Evolutionary conservation across 2,888 invertebrate genomes (phyloP).

Genomic region (Dicycla oo): DNA sequence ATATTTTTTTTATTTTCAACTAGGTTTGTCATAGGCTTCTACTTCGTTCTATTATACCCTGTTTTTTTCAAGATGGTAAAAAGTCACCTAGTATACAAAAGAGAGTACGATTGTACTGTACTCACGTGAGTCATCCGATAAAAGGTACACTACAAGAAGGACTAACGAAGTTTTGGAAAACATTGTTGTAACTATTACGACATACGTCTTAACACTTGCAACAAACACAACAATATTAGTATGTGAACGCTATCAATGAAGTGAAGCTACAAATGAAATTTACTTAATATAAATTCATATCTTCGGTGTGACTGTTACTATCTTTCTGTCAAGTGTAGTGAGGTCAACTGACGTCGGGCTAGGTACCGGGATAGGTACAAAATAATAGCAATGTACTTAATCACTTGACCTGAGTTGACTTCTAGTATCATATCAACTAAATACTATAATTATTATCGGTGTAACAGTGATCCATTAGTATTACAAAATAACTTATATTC

Average conservation of each 20-base stretch:
- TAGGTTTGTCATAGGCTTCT: too few relatives aligned
- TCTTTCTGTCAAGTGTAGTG: not conserved
- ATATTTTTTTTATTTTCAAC: too few relatives aligned
- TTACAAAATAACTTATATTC: too few relatives aligned
- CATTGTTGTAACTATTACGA: constrained; percentile 28
- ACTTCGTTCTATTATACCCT: too few relatives aligned
- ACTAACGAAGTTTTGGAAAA: constrained; percentile 33
- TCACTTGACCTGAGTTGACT: constrained; percentile 8
- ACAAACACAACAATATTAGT: not conserved
- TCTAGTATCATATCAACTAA: constrained; percentile 9
- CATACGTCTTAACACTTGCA: not conserved
- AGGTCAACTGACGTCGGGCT: not conserved
- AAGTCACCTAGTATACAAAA: too few relatives aligned
- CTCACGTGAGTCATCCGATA: constrained; percentile 43
- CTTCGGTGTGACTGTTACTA: not conserved
- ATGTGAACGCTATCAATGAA: not conserved
- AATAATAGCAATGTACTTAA: not conserved
- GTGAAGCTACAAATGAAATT: too few relatives aligned
- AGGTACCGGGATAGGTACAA: constrained; percentile 4
- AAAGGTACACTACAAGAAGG: constrained; percentile 28
- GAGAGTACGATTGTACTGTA: not conserved
- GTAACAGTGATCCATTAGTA: too few relatives aligned
- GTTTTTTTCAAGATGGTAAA: too few relatives aligned
- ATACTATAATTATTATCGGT: not conserved
- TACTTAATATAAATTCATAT: not conserved